Conservation (phyloP, 2,888 invertebrate genomes). For the Synergus gifuensis region DNA sequence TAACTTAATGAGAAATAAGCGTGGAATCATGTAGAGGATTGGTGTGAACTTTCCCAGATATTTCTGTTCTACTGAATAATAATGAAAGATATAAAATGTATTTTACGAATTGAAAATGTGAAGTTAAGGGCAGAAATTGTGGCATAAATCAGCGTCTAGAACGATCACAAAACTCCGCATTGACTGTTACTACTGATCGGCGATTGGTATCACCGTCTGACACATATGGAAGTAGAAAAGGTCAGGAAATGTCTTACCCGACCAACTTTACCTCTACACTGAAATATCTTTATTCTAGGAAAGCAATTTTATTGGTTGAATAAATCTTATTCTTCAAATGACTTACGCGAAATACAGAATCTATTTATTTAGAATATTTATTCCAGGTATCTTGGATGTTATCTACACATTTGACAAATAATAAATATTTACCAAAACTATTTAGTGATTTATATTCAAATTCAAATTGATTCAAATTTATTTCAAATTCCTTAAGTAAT, state of each 20-base stretch:
- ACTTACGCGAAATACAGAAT: neutral
- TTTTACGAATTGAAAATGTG: constrained; percentile 38
- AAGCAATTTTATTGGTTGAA: constrained; percentile 19
- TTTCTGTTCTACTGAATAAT: constrained; percentile 28
- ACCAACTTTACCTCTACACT: constrained; percentile 15
- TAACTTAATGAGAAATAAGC: neutral
- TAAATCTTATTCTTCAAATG: constrained; percentile 29
- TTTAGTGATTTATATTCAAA: no score
- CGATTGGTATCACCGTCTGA: constrained; percentile 38
- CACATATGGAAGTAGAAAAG: constrained; percentile 40
- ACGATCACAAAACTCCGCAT: constrained; percentile 28
- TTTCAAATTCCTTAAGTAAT: no score
- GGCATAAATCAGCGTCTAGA: constrained; percentile 30
- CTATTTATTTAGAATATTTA: neutral
- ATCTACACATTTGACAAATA: neutral
- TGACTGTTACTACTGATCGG: constrained; percentile 37
- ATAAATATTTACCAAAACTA: neutral
- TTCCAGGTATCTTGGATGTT: neutral
- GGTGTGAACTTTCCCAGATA: constrained; percentile 18
- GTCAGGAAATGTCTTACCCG: constrained; percentile 40
- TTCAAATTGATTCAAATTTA: no score
- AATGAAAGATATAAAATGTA: constrained; percentile 25
- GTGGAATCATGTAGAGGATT: neutral
- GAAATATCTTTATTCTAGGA: constrained; percentile 35
- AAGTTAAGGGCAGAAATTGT: constrained; percentile 39